Evolutionary conservation across 1,140 invertebrate genomes (phyloP), one percentile per base, ranked within the genome.

Genomic region (Lucilia cuprina): DNA sequence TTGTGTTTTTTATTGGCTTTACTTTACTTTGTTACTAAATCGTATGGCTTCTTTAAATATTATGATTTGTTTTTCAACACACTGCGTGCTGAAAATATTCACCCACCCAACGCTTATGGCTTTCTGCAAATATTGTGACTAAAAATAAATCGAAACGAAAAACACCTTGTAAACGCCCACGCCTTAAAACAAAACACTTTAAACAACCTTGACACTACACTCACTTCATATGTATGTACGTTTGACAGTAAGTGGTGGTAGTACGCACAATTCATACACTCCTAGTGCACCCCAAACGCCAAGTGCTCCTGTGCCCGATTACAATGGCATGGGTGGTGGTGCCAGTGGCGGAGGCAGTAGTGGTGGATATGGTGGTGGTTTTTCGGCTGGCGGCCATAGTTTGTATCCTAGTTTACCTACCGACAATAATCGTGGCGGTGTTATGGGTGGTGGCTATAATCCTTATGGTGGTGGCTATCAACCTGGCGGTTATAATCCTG

Each of bases 331-430:
- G 60, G 60, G 60, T 74, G 87, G 14, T 84, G 82, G 47, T 34
- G 74, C 77, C 70, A 19, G 83, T 84, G 85, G 85, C 84, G 83
- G 85, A 84, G 86, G 85, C 55, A 86, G 85, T 82, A 84, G 82
- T 82, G 88, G 87, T 86, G 88, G 88, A 88, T 87, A 87, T 83
- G 87, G 88, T 89, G 86, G 86, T 84, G 89, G 89, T 86, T 90
- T 87, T 86, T 90, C 89, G 86, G 87, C 89, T 89, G 89, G 89
- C 85, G 89, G 89, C 47, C 88, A 89, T 83, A 86, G 88, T 85
- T 87, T 91, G 74, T 91, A 91, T 87, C 89, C 89, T 77, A 84
- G 84, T n/a, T 84, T 91, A 8, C 89, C 89, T 50, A 86, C 86
- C 74, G 83, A 84, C 30, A 86, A 85, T n/a, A 60, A 34, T 35